phyloP scores from a whole-genome alignment of 1,140 invertebrate species.

The Drosophila watanabei region DNA sequence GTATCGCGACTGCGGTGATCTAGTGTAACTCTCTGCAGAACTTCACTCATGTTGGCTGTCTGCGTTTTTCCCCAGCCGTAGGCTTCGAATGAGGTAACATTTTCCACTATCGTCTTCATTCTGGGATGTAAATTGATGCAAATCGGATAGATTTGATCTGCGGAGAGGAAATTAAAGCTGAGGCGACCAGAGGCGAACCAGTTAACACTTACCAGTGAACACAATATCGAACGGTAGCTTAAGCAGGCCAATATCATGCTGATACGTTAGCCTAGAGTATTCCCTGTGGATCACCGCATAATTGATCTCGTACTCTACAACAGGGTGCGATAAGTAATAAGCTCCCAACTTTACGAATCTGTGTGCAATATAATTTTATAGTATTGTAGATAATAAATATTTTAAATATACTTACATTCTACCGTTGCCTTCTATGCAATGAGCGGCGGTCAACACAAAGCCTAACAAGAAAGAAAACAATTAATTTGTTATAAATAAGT shows the following conservation, averaged over 20 bases:
- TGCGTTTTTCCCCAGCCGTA: slow-evolving; percentile 1
- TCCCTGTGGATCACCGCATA: background rate
- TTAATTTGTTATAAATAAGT: background rate
- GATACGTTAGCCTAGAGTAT: background rate
- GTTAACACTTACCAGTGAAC: background rate
- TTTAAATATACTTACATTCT: background rate
- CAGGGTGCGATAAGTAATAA: background rate
- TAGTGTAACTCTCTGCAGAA: background rate
- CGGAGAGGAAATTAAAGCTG: background rate
- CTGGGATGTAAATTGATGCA: background rate
- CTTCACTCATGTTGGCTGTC: background rate
- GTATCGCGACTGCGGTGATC: fast-evolving
- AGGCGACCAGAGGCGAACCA: background rate
- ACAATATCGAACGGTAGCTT: background rate
- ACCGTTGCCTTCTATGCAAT: background rate
- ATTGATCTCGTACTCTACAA: background rate
- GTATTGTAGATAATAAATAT: background rate
- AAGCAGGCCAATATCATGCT: slow-evolving; percentile 10
- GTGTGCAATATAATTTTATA: background rate
- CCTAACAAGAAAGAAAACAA: background rate
- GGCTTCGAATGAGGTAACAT: background rate
- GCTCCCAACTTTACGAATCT: slow-evolving; percentile 2
- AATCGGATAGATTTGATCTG: background rate
- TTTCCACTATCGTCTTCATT: background rate
- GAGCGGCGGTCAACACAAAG: slow-evolving; percentile 17